Conservation (phyloP, 1,140 invertebrate genomes). For the Callitettix versicolor region DNA sequence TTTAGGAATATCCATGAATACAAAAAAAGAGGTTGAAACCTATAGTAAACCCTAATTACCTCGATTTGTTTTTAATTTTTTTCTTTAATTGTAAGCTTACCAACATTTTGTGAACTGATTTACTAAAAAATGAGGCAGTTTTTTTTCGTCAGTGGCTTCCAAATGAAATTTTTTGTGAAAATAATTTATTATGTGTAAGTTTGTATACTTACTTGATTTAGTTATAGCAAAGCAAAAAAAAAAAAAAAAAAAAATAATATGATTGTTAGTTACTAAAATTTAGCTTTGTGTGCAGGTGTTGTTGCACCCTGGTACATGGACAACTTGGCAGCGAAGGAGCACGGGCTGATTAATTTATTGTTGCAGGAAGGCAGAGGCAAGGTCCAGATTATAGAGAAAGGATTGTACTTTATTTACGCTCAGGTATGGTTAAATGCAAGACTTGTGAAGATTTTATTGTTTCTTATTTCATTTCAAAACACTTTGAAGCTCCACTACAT, state of each 20-base stretch:
- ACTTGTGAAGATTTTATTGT: background rate
- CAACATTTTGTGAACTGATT: no score
- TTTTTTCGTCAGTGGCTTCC: no score
- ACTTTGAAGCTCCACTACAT: background rate
- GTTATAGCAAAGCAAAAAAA: background rate
- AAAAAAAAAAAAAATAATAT: background rate
- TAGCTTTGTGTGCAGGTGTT: no score
- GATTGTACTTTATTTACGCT: conserved; percentile 6
- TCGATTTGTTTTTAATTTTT: no score
- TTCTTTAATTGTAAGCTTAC: no score
- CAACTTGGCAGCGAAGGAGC: background rate
- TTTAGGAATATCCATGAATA: no score
- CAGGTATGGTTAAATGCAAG: background rate
- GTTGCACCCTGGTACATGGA: conserved; percentile 7
- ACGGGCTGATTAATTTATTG: background rate
- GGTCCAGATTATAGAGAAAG: background rate
- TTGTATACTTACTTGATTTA: background rate
- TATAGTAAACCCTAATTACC: no score
- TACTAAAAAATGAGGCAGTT: no score
- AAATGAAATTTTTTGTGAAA: no score
- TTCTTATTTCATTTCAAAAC: background rate
- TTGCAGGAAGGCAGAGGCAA: background rate
- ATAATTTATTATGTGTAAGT: no score
- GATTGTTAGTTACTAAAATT: no score
- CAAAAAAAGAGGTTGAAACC: no score